A percentile compares a stretch with the other conserved stretches of the same genome.
Evolutionary conservation across 2,888 invertebrate species (phyloP).

Genomic region (Drosophila sordidula): DNA sequence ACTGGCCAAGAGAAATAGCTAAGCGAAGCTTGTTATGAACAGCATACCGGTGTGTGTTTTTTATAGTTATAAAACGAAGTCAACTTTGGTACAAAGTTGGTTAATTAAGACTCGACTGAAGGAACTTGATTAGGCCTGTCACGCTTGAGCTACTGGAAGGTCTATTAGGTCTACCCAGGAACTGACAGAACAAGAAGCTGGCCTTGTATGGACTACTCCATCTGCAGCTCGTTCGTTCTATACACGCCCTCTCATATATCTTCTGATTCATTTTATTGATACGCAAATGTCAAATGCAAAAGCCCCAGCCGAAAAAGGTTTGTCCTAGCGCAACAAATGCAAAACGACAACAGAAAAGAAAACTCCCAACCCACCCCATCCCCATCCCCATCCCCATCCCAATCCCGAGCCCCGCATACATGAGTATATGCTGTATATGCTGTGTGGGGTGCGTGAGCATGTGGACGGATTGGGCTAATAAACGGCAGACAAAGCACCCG

Average conservation of each 20-base stretch:
- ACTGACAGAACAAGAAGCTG: constrained; percentile 23
- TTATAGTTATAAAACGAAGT: too few relatives aligned
- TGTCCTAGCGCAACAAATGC: constrained; percentile 76
- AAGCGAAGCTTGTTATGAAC: too few relatives aligned
- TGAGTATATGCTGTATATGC: constrained; percentile 4
- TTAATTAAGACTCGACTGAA: neutral
- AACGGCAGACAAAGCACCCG: constrained; percentile 66
- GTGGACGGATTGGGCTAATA: constrained; percentile 69
- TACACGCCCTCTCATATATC: neutral
- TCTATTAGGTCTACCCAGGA: neutral
- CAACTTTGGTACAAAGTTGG: neutral
- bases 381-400: too few relatives aligned
- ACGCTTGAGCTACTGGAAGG: neutral
- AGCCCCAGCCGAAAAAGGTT: constrained; percentile 45
- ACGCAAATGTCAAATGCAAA: constrained; percentile 76
- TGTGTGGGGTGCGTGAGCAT: constrained; percentile 54
- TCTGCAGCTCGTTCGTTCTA: too few relatives aligned
- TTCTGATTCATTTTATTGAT: constrained; percentile 51
- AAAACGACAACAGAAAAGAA: constrained; percentile 63
- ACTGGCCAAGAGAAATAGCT: too few relatives aligned
- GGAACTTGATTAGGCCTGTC: neutral
- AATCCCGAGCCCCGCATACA: too few relatives aligned
- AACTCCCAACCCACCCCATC: neutral
- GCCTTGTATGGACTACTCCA: neutral
- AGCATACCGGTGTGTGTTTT: too few relatives aligned